Conservation (phyloP, 2,888 invertebrate genomes). For the Labia minor region DNA sequence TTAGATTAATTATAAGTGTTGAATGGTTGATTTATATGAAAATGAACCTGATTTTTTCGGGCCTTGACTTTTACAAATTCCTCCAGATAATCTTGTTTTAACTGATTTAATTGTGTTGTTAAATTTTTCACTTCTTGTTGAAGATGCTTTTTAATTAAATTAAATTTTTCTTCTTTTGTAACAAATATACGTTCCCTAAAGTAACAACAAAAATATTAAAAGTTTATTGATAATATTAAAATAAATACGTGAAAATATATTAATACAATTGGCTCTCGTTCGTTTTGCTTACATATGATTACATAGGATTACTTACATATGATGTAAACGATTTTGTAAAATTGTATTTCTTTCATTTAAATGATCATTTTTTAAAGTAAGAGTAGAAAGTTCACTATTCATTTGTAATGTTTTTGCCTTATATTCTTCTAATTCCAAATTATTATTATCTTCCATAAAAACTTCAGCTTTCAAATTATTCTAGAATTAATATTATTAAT, state of each 20-base stretch:
- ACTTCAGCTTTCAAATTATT: background rate
- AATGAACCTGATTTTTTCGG: background rate
- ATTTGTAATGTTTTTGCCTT: background rate
- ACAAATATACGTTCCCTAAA: background rate
- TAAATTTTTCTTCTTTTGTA: background rate
- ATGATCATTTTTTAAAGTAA: background rate
- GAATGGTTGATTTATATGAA: too few species aligned
- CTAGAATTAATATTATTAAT: background rate
- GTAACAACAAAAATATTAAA: background rate
- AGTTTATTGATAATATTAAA: too few species aligned
- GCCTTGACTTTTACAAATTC: background rate
- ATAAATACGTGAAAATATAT: background rate
- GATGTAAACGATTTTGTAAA: background rate
- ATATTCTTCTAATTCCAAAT: background rate
- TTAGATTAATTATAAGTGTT: too few species aligned
- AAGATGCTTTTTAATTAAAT: background rate
- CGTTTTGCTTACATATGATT: too few species aligned
- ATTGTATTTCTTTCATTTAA: background rate
- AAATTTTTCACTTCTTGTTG: background rate
- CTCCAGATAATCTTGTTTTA: background rate
- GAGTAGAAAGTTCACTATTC: background rate
- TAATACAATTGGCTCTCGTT: too few species aligned
- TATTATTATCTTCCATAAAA: background rate
- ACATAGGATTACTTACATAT: background rate
- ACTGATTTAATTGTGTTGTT: background rate